Base-by-base conservation (phyloP, 2,888 invertebrate species). In the Tachina lurida region DNA sequence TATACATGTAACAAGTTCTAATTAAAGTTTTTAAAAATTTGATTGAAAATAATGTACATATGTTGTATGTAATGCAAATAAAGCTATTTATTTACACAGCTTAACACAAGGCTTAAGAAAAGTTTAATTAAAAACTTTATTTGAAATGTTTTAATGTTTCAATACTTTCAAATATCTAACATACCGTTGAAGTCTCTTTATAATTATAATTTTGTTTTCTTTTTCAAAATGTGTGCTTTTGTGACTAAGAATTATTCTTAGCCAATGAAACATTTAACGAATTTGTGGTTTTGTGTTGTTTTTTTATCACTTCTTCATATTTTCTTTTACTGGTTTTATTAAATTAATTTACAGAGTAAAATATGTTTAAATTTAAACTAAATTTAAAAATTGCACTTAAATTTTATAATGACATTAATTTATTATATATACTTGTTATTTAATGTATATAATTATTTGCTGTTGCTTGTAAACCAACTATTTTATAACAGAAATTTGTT, bases 211-310 rank as follows among this genome's bases (percentile, higher is more conserved):
- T 2, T 31, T 31, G 2, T 62, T 15, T 43, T 15, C 41, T 1
- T 41, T 17, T 41, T 1, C 1, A 67, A 10, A n/a, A 49, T 49
- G 31, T 31, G 19, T 22, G 47, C 47, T 47, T 15, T 65, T 65
- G 47, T 47, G 19, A 3, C 22, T 31, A 47, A 47, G 15, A 31
- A 17, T 81, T 17, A 49, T 22, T 41, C 19, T 71, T 52, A 76
- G 49, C 39, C 7, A 92, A 91, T 92, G 92, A 92, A 92, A 92
- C 92, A 91, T 91, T 92, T 89, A 89, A 89, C 89, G 88, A 89
- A 88, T 87, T 77, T 67, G 62, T 75, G 31, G 31, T 31, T 31
- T 60, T 65, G 22, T 45, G 4, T 77, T 31, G 71, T 79, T 81
- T 67, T 22, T 15, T 81, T 60, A 62, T 22, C 10, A 12, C 71